Evolutionary conservation across 2,888 invertebrate species (phyloP).

Genomic region (Lordiphosa andalusiaca): DNA sequence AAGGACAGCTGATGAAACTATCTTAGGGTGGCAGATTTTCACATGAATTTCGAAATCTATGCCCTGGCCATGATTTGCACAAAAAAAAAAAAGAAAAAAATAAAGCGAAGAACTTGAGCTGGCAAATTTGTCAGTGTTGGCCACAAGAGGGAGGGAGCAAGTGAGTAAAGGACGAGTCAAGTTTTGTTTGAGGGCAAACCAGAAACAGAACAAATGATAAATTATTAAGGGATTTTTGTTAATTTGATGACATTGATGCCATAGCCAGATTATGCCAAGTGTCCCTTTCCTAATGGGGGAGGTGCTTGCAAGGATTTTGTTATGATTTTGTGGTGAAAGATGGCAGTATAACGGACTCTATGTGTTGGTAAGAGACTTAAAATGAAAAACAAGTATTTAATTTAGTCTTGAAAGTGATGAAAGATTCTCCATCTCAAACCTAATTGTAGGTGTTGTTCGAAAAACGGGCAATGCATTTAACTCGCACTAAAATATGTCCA

Average conservation of each 20-base stretch:
- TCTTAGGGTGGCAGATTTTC: constrained; percentile 64
- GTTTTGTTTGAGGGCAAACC: constrained; percentile 42
- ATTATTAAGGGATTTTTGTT: constrained; percentile 76
- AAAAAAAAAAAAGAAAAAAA: constrained; percentile 65
- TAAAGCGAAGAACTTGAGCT: constrained; percentile 39
- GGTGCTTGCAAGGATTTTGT: too few relatives aligned
- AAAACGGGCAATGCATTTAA: too few relatives aligned
- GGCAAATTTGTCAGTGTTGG: constrained; percentile 60
- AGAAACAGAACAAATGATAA: constrained; percentile 72
- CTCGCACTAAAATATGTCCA: too few relatives aligned
- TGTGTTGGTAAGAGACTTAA: too few relatives aligned
- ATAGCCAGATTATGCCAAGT: constrained; percentile 61
- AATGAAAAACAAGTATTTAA: too few relatives aligned
- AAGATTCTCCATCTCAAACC: too few relatives aligned
- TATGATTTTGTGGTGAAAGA: not conserved
- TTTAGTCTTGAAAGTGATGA: too few relatives aligned
- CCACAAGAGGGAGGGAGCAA: constrained; percentile 8
- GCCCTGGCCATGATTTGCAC: constrained; percentile 77
- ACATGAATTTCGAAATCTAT: constrained; percentile 74
- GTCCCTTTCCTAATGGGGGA: constrained; percentile 21
- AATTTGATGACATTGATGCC: constrained; percentile 78
- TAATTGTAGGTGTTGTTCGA: too few relatives aligned
- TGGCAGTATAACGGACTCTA: not conserved
- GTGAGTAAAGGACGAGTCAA: constrained; percentile 29
- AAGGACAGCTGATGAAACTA: constrained; percentile 72